A percentile compares a stretch with the other conserved stretches of the same genome.
These are phyloP conservation scores for Netelia inedita DNA, from an alignment of 2,888 invertebrate genomes.

Conservation along the genomic window DNA sequence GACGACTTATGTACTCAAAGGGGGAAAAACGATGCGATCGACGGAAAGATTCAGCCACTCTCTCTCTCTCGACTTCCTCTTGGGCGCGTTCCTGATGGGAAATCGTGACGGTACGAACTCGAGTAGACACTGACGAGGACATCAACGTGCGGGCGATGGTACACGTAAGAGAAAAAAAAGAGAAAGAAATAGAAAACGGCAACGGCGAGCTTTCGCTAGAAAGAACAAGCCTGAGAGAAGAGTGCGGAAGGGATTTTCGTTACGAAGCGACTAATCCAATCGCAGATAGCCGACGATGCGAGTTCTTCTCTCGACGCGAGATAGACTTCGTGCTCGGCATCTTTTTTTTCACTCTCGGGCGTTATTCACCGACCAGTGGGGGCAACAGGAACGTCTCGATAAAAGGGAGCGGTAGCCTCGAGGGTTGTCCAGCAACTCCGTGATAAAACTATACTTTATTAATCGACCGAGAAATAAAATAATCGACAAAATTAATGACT, in stretches of 20 bases:
- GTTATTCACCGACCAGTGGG: not conserved
- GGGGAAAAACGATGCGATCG: constrained; percentile 17
- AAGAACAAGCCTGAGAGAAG: constrained; percentile 1
- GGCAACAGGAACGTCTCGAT: not conserved
- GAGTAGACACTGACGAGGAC: not conserved
- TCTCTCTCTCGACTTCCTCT: not conserved
- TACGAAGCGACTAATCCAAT: constrained; percentile 55
- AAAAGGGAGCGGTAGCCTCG: not conserved
- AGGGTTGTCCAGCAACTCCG: not conserved
- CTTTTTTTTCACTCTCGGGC: constrained; percentile 19
- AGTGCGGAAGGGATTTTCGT: constrained; percentile 55
- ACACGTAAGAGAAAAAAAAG: not conserved
- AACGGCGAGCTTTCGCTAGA: not conserved
- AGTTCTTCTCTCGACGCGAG: constrained; percentile 26
- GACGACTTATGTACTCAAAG: not conserved
- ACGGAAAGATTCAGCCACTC: not conserved
- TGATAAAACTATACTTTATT: not conserved
- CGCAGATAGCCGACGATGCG: constrained; percentile 44
- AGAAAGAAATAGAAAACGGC: not conserved
- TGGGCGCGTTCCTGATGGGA: not conserved
- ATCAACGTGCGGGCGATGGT: not conserved
- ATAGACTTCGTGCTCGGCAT: constrained; percentile 21
- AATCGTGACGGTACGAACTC: not conserved
- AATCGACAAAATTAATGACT: not conserved
- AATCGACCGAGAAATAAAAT: not conserved